A percentile compares a stretch with the other conserved stretches of the same genome.
These are phyloP conservation scores for Balearica regulorum DNA, from an alignment of 2,797 vertebrate genomes.

Conservation along the genomic window DNA sequence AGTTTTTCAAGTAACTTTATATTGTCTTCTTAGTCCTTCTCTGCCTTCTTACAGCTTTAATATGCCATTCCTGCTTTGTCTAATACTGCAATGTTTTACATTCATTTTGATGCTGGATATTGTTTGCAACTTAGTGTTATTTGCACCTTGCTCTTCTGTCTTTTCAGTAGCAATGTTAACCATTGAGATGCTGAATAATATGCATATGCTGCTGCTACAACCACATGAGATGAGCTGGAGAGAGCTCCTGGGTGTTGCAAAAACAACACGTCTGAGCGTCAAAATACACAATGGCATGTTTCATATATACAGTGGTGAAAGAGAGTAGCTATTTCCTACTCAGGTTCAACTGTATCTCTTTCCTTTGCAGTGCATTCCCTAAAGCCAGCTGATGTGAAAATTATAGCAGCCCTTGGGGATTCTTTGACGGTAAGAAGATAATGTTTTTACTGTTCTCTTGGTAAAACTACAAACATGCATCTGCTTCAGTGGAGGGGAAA, in stretches of 20 bases:
- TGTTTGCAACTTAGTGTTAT: not conserved
- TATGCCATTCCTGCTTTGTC: not conserved
- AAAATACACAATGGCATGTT: not conserved
- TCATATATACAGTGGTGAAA: not conserved
- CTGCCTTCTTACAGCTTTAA: not conserved
- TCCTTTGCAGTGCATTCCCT: conserved; percentile 82
- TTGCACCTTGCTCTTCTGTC: not conserved
- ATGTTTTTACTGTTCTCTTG: not conserved
- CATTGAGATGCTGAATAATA: not conserved
- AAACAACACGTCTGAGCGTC: not conserved
- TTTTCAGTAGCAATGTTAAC: not conserved
- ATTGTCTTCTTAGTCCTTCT: not conserved
- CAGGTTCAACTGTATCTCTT: not conserved
- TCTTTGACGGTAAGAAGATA: conserved; percentile 84
- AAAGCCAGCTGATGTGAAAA: conserved; percentile 83
- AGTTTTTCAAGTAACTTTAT: not conserved
- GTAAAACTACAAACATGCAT: not conserved
- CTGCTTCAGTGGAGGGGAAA: not conserved
- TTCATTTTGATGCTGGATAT: not conserved
- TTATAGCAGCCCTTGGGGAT: conserved; percentile 89
- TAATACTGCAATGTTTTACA: not conserved
- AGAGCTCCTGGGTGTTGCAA: not conserved
- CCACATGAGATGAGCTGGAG: not conserved
- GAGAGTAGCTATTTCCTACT: not conserved
- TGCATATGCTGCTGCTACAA: not conserved